Evolutionary conservation across 1,140 invertebrate genomes (phyloP), one percentile per base, ranked within the genome.

Genomic region (Wiebesia pumilae): DNA sequence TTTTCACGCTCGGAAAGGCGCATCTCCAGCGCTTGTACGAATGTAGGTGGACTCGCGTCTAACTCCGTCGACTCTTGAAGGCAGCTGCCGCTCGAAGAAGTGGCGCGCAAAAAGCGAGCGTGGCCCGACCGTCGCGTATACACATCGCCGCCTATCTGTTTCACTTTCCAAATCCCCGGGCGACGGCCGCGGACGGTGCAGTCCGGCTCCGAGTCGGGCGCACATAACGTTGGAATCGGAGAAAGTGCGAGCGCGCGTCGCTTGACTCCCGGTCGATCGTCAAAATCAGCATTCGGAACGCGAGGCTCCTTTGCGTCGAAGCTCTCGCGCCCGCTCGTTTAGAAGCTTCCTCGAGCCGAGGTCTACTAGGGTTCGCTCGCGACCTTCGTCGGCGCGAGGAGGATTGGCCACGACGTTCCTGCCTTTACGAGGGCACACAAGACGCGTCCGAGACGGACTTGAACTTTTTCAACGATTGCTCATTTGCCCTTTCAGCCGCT

Each of bases 141-240:
- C n/a, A 73, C 40, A 75, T 67, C 62, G 73, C 4, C 43, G 73
- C n/a, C 47, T 83, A 90, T 92, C 86, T 91, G 87, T 91, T 92
- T 92, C 90, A 91, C 91, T 92, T 92, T 92, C 91, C 83, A 40
- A 10, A 62, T 6, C 65, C n/a, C 16, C 67, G n/a, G 19, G 24
- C 19, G 19, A 3, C n/a, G 12, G 38, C 35, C 30, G 9, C 33
- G 35, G 1, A 27, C 51, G 19, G 9, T 16, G 51, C 51, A 54
- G 51, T 54, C 19, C 14, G 16, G 16, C 24, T 27, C 38, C 65
- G 27, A 27, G 24, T 12, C 33, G 47, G 33, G 51, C 3, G 33
- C 14, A 19, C 89, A 89, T 91, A 91, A 90, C 89, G 89, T 91
- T 92, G 90, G 91, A 92, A 92, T 90, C 89, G 90, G 92, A 91